Conservation (phyloP, 2,888 invertebrate genomes). For the Deilephila elpenor region DNA sequence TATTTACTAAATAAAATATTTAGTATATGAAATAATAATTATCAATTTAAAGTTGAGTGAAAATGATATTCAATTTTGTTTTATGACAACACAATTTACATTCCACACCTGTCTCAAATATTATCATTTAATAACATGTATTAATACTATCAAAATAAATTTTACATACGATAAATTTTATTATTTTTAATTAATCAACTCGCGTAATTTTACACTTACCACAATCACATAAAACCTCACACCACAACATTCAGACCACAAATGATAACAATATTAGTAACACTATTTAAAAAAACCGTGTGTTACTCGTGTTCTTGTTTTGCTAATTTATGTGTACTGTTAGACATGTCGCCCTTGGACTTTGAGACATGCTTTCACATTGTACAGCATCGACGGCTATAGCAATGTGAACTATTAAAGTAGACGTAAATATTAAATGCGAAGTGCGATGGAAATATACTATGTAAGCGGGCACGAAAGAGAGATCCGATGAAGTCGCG, state of each 20-base stretch:
- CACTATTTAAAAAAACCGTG: neutral
- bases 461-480: neutral
- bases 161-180: neutral
- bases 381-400: neutral
- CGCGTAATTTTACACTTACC: constrained; percentile 4
- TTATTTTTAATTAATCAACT: neutral
- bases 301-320: neutral
- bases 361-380: constrained; percentile 26
- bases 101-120: too few relatives aligned
- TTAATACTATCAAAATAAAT: neutral
- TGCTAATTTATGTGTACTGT: constrained; percentile 14
- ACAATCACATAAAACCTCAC: neutral
- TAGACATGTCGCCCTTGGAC: constrained; percentile 26
- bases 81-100: too few relatives aligned
- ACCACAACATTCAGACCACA: constrained; percentile 6
- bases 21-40: neutral
- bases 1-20: neutral
- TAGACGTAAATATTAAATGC: constrained; percentile 9
- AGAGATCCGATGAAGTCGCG: neutral
- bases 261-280: neutral
- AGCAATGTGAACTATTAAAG: constrained; percentile 30
- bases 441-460: neutral
- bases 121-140: neutral
- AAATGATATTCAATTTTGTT: neutral
- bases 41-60: neutral